These are phyloP conservation scores for Pelmatolapia mariae DNA, from an alignment of 2,113 vertebrate genomes.

Conservation along the genomic window DNA sequence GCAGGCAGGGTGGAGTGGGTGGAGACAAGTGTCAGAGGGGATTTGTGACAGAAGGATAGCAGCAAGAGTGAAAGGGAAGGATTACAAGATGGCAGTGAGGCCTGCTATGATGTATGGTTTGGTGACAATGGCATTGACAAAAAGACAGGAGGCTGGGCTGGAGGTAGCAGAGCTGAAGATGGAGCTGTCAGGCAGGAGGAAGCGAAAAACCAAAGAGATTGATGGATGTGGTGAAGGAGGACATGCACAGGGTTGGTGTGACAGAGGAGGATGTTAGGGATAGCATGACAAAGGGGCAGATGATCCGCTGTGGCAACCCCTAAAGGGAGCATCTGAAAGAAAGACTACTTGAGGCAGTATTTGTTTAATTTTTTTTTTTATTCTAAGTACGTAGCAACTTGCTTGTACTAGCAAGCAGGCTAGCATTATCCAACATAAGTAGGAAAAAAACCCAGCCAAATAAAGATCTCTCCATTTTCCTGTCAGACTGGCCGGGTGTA, in stretches of 20 bases:
- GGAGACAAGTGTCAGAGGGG: neutral
- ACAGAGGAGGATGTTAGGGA: neutral
- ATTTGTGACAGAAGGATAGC: neutral
- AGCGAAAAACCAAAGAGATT: neutral
- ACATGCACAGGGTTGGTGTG: neutral
- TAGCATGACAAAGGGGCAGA: neutral
- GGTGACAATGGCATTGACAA: neutral
- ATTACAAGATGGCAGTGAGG: neutral
- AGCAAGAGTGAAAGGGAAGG: neutral
- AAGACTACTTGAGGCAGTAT: neutral
- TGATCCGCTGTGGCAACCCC: neutral
- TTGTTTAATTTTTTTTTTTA: neutral
- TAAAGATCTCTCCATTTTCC: neutral
- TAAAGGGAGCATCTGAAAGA: neutral
- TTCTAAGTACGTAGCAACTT: neutral
- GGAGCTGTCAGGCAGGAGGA: neutral
- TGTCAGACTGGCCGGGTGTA: neutral
- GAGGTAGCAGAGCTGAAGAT: neutral
- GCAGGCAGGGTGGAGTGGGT: neutral
- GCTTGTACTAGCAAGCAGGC: neutral
- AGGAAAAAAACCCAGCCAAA: neutral
- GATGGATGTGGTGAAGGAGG: neutral
- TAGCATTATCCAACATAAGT: neutral
- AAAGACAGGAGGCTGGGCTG: neutral
- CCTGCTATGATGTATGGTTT: neutral